Percentiles rank a stretch among this genome's conserved stretches.
Conservation (phyloP, 2,888 invertebrate species). For the Tetragonisca angustula region DNA sequence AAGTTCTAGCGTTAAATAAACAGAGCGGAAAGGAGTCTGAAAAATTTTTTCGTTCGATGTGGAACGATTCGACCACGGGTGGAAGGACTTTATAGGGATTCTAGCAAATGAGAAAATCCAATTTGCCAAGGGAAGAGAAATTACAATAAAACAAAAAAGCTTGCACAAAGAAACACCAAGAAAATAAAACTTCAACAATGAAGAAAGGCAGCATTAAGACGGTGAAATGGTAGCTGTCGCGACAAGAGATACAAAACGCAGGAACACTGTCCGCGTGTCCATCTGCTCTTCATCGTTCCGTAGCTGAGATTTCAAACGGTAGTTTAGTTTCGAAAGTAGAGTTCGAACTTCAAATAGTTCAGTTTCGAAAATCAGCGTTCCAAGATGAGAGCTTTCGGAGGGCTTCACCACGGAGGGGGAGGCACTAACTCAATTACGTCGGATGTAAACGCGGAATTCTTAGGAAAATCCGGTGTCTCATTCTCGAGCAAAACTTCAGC, state of each 20-base stretch:
- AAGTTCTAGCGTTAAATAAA: neutral
- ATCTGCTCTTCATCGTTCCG: neutral
- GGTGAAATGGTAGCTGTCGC: neutral
- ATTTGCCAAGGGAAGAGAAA: neutral
- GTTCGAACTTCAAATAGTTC: neutral
- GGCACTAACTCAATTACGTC: neutral
- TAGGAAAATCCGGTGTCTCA: slow-evolving; percentile 1
- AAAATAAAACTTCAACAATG: neutral
- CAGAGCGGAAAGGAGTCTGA: neutral
- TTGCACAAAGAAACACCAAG: too few species aligned
- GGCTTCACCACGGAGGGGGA: too few species aligned
- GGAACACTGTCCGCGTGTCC: neutral
- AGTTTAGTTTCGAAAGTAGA: too few species aligned
- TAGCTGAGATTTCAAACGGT: too few species aligned
- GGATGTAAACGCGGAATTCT: neutral
- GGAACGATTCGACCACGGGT: neutral
- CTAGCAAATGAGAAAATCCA: neutral
- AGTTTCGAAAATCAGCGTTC: neutral
- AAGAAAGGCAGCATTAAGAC: neutral
- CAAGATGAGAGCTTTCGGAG: neutral
- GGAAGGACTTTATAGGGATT: neutral
- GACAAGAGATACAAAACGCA: neutral
- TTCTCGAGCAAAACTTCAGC: slow-evolving; percentile 15
- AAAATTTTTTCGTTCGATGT: neutral
- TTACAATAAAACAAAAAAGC: neutral